Percentiles rank a stretch among this genome's conserved stretches.
Evolutionary conservation across 1,140 invertebrate genomes (phyloP).

Genomic region (Bicyclus anynana): DNA sequence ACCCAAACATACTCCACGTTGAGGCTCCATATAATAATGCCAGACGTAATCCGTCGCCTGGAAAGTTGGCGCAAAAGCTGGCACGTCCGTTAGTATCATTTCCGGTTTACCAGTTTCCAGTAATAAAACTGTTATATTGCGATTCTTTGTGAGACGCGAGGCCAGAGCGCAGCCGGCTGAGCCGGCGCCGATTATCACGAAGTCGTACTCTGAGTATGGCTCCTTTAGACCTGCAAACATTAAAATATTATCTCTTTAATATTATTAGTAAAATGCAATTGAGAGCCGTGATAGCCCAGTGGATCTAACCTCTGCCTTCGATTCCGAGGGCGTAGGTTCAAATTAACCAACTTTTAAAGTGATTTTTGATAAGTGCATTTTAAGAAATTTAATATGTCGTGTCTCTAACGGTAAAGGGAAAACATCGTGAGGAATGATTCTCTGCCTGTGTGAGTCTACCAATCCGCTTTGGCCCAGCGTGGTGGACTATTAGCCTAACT

Average conservation of each 20-base stretch:
- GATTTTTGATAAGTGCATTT: too few species aligned
- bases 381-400: too few species aligned
- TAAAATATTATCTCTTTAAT: not conserved
- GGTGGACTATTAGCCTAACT: too few species aligned
- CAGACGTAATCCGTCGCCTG: conserved; percentile 82
- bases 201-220: conserved; percentile 82
- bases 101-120: conserved; percentile 83
- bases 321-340: too few species aligned
- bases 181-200: conserved; percentile 90
- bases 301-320: too few species aligned
- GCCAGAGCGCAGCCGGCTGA: conserved; percentile 79
- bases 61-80: conserved; percentile 79
- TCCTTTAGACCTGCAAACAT: conserved; percentile 42
- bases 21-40: conserved; percentile 83
- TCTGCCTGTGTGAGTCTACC: too few species aligned
- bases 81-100: conserved; percentile 81
- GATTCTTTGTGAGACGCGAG: conserved; percentile 80
- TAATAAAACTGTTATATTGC: conserved; percentile 80
- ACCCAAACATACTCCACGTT: conserved; percentile 79
- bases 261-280: too few species aligned
- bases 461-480: too few species aligned
- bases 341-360: too few species aligned
- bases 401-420: too few species aligned
- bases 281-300: too few species aligned
- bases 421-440: too few species aligned